These are phyloP conservation scores for Oreamnos americanus DNA, from an alignment of 2,113 vertebrate species.

Conservation along the genomic window DNA sequence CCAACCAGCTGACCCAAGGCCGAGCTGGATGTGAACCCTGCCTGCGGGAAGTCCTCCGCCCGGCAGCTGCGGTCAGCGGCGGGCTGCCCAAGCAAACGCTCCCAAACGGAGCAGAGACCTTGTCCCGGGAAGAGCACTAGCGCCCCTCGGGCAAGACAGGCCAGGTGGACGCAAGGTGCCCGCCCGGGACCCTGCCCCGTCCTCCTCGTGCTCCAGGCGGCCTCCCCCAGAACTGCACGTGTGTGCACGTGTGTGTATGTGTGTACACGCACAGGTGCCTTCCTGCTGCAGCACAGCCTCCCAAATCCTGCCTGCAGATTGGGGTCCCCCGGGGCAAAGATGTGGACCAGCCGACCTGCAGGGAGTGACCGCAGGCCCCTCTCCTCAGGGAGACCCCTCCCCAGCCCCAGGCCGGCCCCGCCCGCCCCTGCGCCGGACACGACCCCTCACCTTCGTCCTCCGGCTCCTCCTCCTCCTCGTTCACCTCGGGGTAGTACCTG, in stretches of 20 bases:
- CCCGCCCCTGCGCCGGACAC: accelerated
- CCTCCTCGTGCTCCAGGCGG: neutral
- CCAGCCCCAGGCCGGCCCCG: neutral
- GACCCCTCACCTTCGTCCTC: conserved; percentile 91
- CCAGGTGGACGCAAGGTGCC: neutral
- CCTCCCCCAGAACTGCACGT: neutral
- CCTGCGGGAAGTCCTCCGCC: accelerated
- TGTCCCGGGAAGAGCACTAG: accelerated
- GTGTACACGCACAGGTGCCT: accelerated
- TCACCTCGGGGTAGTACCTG: conserved; percentile 88
- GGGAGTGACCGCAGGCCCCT: accelerated
- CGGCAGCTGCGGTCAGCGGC: accelerated
- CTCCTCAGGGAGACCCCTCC: neutral
- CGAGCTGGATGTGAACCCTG: accelerated
- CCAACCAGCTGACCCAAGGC: neutral
- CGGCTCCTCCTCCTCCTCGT: conserved; percentile 94
- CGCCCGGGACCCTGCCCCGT: accelerated
- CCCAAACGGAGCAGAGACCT: neutral
- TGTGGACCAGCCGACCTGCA: neutral
- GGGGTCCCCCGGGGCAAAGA: neutral
- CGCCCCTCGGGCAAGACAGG: accelerated
- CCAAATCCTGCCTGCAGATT: neutral
- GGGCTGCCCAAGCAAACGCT: accelerated
- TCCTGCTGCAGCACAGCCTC: neutral
- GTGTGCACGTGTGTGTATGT: accelerated